Base-by-base conservation (phyloP, 2,888 invertebrate genomes). In the Caradrina clavipalpis region DNA sequence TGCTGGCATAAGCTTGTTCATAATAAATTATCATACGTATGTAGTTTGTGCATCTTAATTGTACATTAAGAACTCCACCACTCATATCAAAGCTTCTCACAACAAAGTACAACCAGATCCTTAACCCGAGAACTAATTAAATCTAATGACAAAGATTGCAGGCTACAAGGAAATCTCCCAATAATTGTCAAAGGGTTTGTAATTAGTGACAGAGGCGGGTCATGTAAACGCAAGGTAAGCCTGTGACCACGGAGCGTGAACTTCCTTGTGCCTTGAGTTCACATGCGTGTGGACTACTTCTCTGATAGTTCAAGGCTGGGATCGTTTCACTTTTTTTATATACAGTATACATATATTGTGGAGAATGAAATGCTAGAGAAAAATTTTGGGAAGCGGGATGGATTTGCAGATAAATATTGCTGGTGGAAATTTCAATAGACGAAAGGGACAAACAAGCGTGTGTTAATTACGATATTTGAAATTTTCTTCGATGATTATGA, bases 241-340 rank as follows among this genome's bases (percentile, higher is more conserved):
- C 11, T 75, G 71, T 50, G 67, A 70, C 59, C 51, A 63, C 84
- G 77, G 77, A 73, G 82, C 87, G 81, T 86, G 79, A 83, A 87
- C 88, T 90, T 91, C 91, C 91, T 87, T 80, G 85, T 90, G 81
- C 81, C 80, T 53, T 45, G 60, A 61, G 85, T 89, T 89, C 89
- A 85, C 90, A 89, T 86, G 89, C 69, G 53, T 39, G 49, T 54
- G 70, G 54, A 56, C 57, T 50, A 11, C 31, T 61, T 39, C 60
- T 56, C 60, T 56, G 49, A 47, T 56, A 63, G 70, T 74, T 80
- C 84, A 76, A 83, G 83, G 85, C 72, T 73, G 74, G 55, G 53
- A 73, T 17, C 50, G 49, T 56, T 78, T 78, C 81, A 77, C 78
- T 81, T 81, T 78, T 78, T 39, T 65, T 61, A 17, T 17, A 45